A percentile compares a stretch with the other conserved stretches of the same genome.
Evolutionary conservation across 2,113 vertebrate species (phyloP).

Genomic region (Phalacrocorax carbo): DNA sequence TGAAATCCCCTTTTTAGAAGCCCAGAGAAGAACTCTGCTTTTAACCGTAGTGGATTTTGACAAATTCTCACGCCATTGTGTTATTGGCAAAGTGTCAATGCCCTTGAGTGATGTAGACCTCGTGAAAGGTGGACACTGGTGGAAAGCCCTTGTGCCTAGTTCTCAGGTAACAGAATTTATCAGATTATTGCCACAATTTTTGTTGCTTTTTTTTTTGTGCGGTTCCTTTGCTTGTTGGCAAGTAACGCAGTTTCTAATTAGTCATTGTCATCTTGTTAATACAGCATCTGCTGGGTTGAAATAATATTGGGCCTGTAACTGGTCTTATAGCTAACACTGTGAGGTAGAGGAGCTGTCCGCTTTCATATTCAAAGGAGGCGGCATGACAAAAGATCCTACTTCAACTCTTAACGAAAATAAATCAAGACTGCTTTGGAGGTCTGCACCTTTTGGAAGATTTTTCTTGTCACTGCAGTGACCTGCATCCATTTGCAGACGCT

Average conservation of each 20-base stretch:
- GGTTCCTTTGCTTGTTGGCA: conserved; percentile 18
- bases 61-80: conserved; percentile 90
- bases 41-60: conserved; percentile 89
- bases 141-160: conserved; percentile 89
- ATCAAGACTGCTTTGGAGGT: background rate
- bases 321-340: background rate
- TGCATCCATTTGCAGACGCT: background rate
- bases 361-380: background rate
- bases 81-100: conserved; percentile 88
- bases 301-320: background rate
- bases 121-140: conserved; percentile 92
- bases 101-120: conserved; percentile 86
- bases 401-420: background rate
- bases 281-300: background rate
- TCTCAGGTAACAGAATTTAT: conserved; percentile 82
- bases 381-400: background rate
- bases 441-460: background rate
- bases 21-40: conserved; percentile 88
- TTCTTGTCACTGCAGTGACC: background rate
- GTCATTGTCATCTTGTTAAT: background rate
- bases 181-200: background rate
- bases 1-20: conserved; percentile 88
- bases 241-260: background rate
- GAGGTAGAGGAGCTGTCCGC: background rate
- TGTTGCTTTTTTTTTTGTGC: background rate